A percentile compares a stretch with the other conserved stretches of the same genome.
These are phyloP conservation scores for Acrobasis repandana DNA, from an alignment of 2,888 invertebrate genomes.

Conservation along the genomic window DNA sequence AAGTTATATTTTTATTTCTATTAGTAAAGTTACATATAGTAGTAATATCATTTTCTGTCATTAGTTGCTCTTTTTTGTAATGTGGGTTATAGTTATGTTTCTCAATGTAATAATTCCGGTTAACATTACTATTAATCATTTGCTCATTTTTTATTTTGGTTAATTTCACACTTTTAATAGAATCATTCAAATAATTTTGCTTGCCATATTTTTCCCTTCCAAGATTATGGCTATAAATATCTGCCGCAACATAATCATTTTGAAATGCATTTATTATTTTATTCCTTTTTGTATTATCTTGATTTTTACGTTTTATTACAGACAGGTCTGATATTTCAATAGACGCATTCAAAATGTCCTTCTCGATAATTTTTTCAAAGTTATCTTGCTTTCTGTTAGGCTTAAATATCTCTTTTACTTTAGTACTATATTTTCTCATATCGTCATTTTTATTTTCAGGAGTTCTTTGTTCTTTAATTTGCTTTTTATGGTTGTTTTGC, in stretches of 20 bases:
- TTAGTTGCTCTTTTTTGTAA: conserved; percentile 29
- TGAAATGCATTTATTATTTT: neutral
- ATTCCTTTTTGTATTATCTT: neutral
- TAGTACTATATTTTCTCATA: neutral
- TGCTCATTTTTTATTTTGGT: neutral
- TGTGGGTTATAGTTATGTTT: neutral
- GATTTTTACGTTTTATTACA: neutral
- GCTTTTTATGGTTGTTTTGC: conserved; percentile 14
- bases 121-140: neutral
- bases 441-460: neutral
- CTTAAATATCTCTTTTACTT: neutral
- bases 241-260: neutral
- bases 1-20: conserved; percentile 28
- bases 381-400: neutral
- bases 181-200: neutral
- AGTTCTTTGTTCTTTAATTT: conserved; percentile 16
- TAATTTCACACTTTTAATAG: neutral
- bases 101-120: neutral
- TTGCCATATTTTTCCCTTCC: neutral
- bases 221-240: neutral
- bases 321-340: neutral
- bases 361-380: neutral
- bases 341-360: neutral
- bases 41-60: conserved; percentile 35
- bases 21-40: conserved; percentile 32